Percentiles rank a stretch among this genome's conserved stretches.
Evolutionary conservation across 2,888 invertebrate genomes (phyloP).

Genomic region (Arctia plantaginis): DNA sequence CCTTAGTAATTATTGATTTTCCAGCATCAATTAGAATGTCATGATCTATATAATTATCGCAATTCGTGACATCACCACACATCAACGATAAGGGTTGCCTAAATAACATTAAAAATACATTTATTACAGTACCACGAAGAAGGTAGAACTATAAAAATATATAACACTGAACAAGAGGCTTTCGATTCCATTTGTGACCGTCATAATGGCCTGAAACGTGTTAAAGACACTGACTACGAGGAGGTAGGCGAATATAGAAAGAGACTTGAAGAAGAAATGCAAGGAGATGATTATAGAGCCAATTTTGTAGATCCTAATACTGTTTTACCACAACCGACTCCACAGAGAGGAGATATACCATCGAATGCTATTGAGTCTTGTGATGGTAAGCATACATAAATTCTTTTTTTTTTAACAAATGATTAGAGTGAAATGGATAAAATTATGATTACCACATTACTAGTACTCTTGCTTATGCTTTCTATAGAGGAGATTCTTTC

Average conservation of each 20-base stretch:
- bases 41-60: not conserved
- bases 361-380: slow-evolving; percentile 78
- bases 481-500: not conserved
- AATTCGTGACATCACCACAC: not conserved
- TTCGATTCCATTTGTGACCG: slow-evolving; percentile 81
- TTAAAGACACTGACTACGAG: slow-evolving; percentile 70
- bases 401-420: too few relatives aligned
- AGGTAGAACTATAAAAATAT: slow-evolving; percentile 86
- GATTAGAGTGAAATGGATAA: too few relatives aligned
- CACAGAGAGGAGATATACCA: slow-evolving; percentile 76
- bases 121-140: slow-evolving; percentile 86
- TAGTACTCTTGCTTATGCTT: not conserved
- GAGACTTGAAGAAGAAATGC: slow-evolving; percentile 77
- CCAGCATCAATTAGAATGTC: not conserved
- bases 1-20: too few relatives aligned
- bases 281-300: slow-evolving; percentile 76
- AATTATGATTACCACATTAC: too few relatives aligned
- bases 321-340: slow-evolving; percentile 56
- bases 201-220: slow-evolving; percentile 61
- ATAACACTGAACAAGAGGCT: slow-evolving; percentile 80
- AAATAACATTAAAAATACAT: not conserved
- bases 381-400: slow-evolving; percentile 69
- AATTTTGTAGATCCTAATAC: slow-evolving; percentile 71
- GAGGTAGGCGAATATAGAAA: slow-evolving; percentile 75
- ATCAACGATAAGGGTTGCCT: not conserved